Evolutionary conservation across 2,113 vertebrate species (phyloP), one percentile per base, ranked within the genome.

Genomic region (Urocitellus parryii): DNA sequence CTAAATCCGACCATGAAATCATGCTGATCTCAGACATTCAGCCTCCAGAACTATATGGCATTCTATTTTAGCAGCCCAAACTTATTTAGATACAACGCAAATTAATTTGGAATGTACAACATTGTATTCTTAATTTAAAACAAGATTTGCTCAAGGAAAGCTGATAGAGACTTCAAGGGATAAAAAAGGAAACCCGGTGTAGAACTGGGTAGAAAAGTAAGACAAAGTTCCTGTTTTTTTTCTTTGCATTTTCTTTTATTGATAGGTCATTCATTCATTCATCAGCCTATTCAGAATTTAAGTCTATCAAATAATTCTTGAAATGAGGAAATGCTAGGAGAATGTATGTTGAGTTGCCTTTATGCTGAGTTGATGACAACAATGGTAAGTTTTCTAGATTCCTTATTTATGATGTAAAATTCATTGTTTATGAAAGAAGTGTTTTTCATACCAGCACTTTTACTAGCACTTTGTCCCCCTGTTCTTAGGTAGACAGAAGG

Each of bases 71-170:
- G 68, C 6, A 82, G 9, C 25, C 13, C 37, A 68, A 17, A 18
- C 8, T 70, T 70, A 37, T 14, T 56, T 45, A 86, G 56, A 56
- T 22, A 86, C 24, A 70, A 1, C 3, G 13, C 65, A 77, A 90
- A 67, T 27, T 76, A 25, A 27, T 37, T 90, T 84, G 48, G 63
- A 79, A 83, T 11, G 18, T 24, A 53, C 39, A 82, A 87, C 7
- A 80, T 17, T 89, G 39, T 51, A 74, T 92, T 90, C 51, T 86
- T 84, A 13, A 73, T 91, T 87, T 90, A 51, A 97, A 79, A 92
- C 8, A 79, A 86, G 17, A 17, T 91, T 80, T 89, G 56, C n/a
- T 90, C 24, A 84, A 79, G 67, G 58, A 90, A 88, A 51, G 17
- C 37, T 58, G 22, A 90, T 11, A 63, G 34, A 77, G 16, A 56